phyloP scores from a whole-genome alignment of 1,140 invertebrate genomes.

The Oscheius sp. region DNA sequence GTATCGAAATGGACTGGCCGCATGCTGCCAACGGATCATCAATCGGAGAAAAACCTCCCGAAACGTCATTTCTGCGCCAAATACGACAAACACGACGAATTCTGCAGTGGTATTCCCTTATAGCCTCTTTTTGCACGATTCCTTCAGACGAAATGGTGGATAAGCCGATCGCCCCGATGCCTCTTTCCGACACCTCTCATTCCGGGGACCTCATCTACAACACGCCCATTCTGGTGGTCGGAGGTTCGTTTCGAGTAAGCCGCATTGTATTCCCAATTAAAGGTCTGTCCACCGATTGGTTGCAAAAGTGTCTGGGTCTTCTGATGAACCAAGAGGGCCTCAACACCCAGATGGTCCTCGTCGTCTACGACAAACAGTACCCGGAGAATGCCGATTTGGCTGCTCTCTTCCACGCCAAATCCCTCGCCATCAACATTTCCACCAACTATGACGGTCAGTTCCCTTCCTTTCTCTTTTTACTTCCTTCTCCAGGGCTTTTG shows the following conservation, averaged over 20 bases:
- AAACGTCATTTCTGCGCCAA: slow-evolving; percentile 41
- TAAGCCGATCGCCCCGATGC: slow-evolving; percentile 26
- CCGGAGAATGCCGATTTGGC: slow-evolving; percentile 29
- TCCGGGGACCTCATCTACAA: slow-evolving; percentile 33
- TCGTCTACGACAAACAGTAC: slow-evolving; percentile 35
- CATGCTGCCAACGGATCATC: not conserved
- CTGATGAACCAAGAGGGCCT: slow-evolving; percentile 30
- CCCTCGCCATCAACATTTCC: slow-evolving; percentile 14
- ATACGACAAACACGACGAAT: slow-evolving; percentile 39
- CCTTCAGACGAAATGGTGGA: slow-evolving; percentile 28
- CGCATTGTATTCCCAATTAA: not conserved
- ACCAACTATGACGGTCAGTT: slow-evolving; percentile 11
- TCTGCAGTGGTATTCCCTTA: slow-evolving; percentile 23
- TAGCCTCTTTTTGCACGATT: not conserved
- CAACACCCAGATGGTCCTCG: slow-evolving; percentile 38
- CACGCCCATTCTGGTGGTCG: slow-evolving; percentile 33
- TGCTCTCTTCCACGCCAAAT: slow-evolving; percentile 33
- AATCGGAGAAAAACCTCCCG: slow-evolving; percentile 9
- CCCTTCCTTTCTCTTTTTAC: no score
- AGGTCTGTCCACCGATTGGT: slow-evolving; percentile 10
- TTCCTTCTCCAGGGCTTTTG: not conserved
- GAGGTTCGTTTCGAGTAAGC: slow-evolving; percentile 2
- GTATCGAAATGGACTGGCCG: slow-evolving; percentile 28
- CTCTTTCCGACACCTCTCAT: slow-evolving; percentile 15
- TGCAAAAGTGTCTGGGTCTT: slow-evolving; percentile 22